These are phyloP conservation scores for Leptobrachium leishanense DNA, from an alignment of 2,113 vertebrate genomes.

Conservation along the genomic window DNA sequence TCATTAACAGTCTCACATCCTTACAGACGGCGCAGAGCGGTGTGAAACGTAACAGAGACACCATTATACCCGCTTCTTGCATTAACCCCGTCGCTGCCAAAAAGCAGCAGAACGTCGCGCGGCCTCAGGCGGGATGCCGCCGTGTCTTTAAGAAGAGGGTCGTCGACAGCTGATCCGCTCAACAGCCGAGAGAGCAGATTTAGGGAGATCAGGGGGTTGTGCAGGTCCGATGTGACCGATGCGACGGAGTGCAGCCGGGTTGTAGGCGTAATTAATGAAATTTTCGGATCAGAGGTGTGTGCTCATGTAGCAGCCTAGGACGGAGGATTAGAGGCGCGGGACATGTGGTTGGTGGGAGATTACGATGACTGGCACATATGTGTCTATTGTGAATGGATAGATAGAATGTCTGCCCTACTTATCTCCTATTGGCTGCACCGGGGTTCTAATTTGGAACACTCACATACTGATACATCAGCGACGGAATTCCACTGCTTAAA, in stretches of 20 bases:
- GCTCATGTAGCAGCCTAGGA: too few relatives aligned
- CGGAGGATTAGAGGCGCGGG: not conserved
- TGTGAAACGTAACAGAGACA: slow-evolving; percentile 11
- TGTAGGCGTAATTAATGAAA: too few relatives aligned
- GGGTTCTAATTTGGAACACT: not conserved
- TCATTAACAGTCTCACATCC: slow-evolving; percentile 38
- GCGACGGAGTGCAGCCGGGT: too few relatives aligned
- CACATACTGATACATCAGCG: not conserved
- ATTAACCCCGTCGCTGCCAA: slow-evolving; percentile 27
- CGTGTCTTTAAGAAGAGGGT: too few relatives aligned
- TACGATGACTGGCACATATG: not conserved
- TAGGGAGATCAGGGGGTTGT: not conserved
- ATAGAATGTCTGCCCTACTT: not conserved
- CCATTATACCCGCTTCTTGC: slow-evolving; percentile 15
- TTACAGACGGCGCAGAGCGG: slow-evolving; percentile 20
- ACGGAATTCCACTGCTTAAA: too few relatives aligned
- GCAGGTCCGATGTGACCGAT: too few relatives aligned
- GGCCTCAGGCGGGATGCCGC: not conserved
- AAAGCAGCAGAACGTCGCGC: not conserved
- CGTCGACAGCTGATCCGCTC: too few relatives aligned
- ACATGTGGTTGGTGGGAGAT: not conserved
- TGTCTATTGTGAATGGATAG: not conserved
- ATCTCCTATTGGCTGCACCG: not conserved
- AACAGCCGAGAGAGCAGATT: not conserved
- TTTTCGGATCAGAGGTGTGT: too few relatives aligned